Conservation (phyloP, 2,797 vertebrate species). For the Percopsis omiscomaycus region DNA sequence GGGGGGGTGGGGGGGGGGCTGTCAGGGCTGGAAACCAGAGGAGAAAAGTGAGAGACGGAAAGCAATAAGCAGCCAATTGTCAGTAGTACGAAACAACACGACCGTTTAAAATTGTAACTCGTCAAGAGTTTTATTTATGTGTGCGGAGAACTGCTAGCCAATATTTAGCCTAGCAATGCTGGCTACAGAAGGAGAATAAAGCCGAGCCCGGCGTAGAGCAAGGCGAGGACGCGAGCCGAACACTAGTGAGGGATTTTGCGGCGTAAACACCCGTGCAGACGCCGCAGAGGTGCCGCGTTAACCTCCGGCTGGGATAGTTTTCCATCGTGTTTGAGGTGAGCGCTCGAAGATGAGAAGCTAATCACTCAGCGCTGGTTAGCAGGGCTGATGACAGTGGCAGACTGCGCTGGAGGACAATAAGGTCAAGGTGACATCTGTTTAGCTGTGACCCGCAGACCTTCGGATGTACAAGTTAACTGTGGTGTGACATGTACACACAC, state of each 20-base stretch:
- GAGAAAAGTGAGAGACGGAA: conserved; percentile 44
- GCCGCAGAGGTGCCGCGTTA: conserved; percentile 11
- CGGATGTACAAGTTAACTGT: conserved; percentile 16
- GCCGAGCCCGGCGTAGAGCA: conserved; percentile 20
- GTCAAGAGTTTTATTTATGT: conserved; percentile 27
- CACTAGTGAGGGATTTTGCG: conserved; percentile 23
- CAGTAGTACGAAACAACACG: conserved; percentile 26
- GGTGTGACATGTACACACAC: conserved; percentile 7
- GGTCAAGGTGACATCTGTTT: conserved; percentile 59
- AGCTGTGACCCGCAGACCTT: conserved; percentile 38
- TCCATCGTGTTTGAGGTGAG: conserved; percentile 40
- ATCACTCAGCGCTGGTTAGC: conserved; percentile 46
- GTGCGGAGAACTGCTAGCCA: conserved; percentile 30
- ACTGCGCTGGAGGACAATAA: conserved; percentile 42
- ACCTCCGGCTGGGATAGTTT: conserved; percentile 45
- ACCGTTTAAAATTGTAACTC: conserved; percentile 37
- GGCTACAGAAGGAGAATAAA: conserved; percentile 10
- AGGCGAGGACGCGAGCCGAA: conserved; percentile 39
- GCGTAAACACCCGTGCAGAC: conserved; percentile 2
- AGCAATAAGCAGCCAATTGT: conserved; percentile 61
- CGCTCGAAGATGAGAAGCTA: conserved; percentile 23
- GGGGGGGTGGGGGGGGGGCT: conserved; percentile 2
- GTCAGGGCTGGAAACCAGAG: conserved; percentile 10
- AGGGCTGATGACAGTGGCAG: conserved; percentile 42
- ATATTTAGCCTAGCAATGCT: conserved; percentile 62